Conservation (phyloP, 2,113 vertebrate species). For the Siniperca chuatsi region DNA sequence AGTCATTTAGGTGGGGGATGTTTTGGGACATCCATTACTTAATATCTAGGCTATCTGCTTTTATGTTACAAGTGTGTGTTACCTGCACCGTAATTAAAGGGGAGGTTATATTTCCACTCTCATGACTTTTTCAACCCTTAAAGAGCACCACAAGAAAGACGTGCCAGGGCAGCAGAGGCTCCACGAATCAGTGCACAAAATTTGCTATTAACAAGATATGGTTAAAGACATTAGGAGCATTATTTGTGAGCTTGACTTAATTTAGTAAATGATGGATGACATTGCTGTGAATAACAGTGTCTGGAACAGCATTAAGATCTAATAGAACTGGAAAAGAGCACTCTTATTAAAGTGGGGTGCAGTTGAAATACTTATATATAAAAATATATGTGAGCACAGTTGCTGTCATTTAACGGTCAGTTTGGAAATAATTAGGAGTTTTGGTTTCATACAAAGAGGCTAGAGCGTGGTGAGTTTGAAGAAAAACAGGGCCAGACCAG, state of each 20-base stretch:
- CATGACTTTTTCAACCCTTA: neutral
- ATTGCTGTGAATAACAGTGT: neutral
- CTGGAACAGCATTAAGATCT: neutral
- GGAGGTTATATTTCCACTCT: neutral
- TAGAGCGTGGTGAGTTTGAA: too few species aligned
- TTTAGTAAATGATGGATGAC: constrained; percentile 2
- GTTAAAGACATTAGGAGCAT: constrained; percentile 18
- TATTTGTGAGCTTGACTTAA: neutral
- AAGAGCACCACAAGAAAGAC: neutral
- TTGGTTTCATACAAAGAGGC: neutral
- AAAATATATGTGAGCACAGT: neutral
- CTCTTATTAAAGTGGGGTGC: neutral
- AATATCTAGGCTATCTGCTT: neutral
- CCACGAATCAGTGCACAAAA: constrained; percentile 22
- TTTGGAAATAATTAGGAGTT: neutral
- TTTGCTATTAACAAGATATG: neutral
- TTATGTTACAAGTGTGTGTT: neutral
- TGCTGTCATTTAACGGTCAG: neutral
- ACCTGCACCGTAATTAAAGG: neutral
- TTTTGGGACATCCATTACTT: neutral
- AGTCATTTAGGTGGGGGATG: neutral
- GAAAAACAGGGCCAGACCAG: neutral
- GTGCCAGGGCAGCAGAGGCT: neutral
- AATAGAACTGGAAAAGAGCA: constrained; percentile 1
- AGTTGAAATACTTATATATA: neutral